A percentile compares a stretch with the other conserved stretches of the same genome.
Evolutionary conservation across 1,140 invertebrate genomes (phyloP).

Genomic region (Lepeophtheirus salmonis): DNA sequence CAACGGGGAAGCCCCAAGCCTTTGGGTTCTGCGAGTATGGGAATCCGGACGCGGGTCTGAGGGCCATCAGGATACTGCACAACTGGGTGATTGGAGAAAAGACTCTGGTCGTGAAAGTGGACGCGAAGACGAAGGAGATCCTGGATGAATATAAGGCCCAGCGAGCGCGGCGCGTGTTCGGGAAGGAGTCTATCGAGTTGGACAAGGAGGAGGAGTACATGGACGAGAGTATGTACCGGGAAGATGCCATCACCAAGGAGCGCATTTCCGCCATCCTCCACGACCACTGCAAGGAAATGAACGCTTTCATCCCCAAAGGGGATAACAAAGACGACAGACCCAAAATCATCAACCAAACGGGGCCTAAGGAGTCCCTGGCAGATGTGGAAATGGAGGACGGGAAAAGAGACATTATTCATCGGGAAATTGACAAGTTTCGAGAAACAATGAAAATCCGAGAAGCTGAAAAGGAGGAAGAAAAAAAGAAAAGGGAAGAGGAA

Average conservation of each 20-base stretch:
- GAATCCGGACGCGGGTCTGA: constrained; percentile 76
- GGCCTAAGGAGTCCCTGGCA: constrained; percentile 36
- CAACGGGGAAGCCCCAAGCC: constrained; percentile 45
- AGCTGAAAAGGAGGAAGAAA: constrained; percentile 20
- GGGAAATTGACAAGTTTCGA: constrained; percentile 87
- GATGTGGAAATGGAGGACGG: constrained; percentile 76
- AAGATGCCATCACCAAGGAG: constrained; percentile 47
- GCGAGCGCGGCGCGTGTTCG: constrained; percentile 1
- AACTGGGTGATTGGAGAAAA: constrained; percentile 83
- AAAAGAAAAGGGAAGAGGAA: constrained; percentile 21
- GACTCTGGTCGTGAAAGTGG: constrained; percentile 85
- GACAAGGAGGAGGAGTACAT: constrained; percentile 48
- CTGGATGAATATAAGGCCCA: constrained; percentile 67
- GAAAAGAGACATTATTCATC: constrained; percentile 72
- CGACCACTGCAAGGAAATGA: constrained; percentile 62
- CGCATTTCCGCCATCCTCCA: constrained; percentile 54
- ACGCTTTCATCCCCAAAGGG: constrained; percentile 32
- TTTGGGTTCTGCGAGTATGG: constrained; percentile 97
- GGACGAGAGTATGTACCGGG: constrained; percentile 51
- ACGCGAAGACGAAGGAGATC: constrained; percentile 84
- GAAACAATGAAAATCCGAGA: constrained; percentile 64
- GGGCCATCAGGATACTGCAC: constrained; percentile 81
- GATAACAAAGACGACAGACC: constrained; percentile 21
- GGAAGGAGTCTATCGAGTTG: constrained; percentile 13
- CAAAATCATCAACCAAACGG: background rate